Percentiles rank a stretch among this genome's conserved stretches.
Conservation (phyloP, 2,888 invertebrate species). For the Asteroscopus sphinx region DNA sequence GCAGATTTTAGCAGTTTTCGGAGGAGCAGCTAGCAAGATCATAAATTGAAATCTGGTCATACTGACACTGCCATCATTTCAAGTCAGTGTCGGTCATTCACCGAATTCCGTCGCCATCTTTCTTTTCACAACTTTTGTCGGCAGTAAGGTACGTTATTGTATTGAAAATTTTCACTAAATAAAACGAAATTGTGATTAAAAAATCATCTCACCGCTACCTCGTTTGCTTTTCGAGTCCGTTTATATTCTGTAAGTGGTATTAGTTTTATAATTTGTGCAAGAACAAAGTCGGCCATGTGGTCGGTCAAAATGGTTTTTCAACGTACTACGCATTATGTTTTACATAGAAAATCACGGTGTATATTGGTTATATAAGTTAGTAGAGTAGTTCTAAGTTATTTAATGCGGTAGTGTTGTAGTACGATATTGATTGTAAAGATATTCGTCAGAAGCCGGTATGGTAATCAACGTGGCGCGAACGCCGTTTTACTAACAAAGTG, state of each 20-base stretch:
- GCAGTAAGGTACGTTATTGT: slow-evolving; percentile 82
- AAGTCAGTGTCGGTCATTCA: slow-evolving; percentile 61
- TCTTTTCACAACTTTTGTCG: slow-evolving; percentile 85
- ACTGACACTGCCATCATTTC: too few species aligned
- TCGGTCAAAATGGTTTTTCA: slow-evolving; percentile 74
- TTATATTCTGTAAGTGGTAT: slow-evolving; percentile 54
- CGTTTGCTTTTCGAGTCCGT: slow-evolving; percentile 42
- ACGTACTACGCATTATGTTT: slow-evolving; percentile 87
- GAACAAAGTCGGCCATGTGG: slow-evolving; percentile 81
- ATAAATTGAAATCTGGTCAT: too few species aligned
- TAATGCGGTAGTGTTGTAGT: slow-evolving; percentile 36
- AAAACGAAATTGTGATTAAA: slow-evolving; percentile 53
- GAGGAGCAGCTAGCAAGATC: too few species aligned
- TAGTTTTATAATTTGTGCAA: slow-evolving; percentile 52
- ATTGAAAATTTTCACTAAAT: slow-evolving; percentile 64
- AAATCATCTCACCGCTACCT: slow-evolving; percentile 43
- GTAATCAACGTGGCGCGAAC: slow-evolving; percentile 84
- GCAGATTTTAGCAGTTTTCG: too few species aligned
- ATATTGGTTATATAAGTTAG: slow-evolving; percentile 34
- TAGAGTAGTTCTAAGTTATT: slow-evolving; percentile 42
- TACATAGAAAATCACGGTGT: slow-evolving; percentile 62
- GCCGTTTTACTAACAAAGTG: slow-evolving; percentile 53
- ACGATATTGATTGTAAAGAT: slow-evolving; percentile 30
- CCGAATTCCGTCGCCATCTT: slow-evolving; percentile 82
- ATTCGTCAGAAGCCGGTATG: slow-evolving; percentile 68